Base-by-base conservation (phyloP, 2,888 invertebrate species). In the Troides helena region DNA sequence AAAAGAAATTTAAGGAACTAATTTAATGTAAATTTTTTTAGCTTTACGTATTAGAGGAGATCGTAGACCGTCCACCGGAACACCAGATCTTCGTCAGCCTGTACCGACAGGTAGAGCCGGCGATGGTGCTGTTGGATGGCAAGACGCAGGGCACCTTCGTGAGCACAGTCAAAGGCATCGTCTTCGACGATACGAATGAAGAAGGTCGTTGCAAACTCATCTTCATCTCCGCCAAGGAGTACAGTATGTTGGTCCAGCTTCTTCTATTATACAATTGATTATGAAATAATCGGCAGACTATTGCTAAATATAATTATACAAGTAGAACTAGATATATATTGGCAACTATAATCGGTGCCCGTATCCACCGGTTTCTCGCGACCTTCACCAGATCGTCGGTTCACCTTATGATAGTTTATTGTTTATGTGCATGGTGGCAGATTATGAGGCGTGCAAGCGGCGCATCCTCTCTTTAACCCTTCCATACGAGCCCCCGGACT, bases 1-100 rank as follows among this genome's bases (percentile, higher is more conserved):
- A 39, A 8, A 39, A 39, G 39, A 39, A 39, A 39, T 10, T 10
- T 39, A 1, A 39, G 8, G 10, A 10, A 10, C 7, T 10, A 39
- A 10, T 39, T 39, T 10, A 1, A 39, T 7, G 10, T 39, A 39
- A 7, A 39, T 10, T 39, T 39, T 21, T 39, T 10, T 14, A 95
- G 94, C 81, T 97, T 2, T 93, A 93, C 80, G 87, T 96, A 64
- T 91, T 96, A 77, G 94, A 95, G 73, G 96, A 97, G 85, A 93
- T 94, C 71, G 86, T 93, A 23, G 96, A 97, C 82, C 89, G 94
- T 1, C 87, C 90, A 0, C 95, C 95, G 0, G 94, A 95, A 75
- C 95, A 95, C 82, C 88, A 90, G 69, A 89, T 95, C 73, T 93
- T 95, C 61, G 87, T 89, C 53, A 92, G 90, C 67, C 79, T 96